phyloP scores from a whole-genome alignment of 2,888 invertebrate species.

The Plusia festucae region DNA sequence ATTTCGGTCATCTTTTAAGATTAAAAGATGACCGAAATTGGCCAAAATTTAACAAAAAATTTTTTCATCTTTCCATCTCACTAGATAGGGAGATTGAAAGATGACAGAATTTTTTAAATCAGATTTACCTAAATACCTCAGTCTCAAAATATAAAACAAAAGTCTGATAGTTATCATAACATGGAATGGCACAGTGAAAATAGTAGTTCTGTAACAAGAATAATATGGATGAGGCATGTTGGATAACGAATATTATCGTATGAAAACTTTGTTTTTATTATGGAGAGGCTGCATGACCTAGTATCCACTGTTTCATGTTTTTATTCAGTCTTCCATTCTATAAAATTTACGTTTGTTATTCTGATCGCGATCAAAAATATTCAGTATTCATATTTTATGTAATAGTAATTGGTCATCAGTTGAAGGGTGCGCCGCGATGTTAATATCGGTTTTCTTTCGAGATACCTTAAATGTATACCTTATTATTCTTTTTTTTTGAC shows the following conservation, averaged over 20 bases:
- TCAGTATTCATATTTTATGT: not conserved
- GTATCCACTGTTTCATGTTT: not conserved
- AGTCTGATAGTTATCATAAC: too few relatives aligned
- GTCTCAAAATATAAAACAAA: too few relatives aligned
- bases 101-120: too few relatives aligned
- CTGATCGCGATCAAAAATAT: not conserved
- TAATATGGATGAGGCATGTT: slow-evolving; percentile 2
- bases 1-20: not conserved
- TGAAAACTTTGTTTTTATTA: slow-evolving; percentile 3
- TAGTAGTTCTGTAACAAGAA: not conserved
- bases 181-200: not conserved
- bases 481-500: too few relatives aligned
- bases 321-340: not conserved
- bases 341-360: not conserved
- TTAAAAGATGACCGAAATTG: too few relatives aligned
- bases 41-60: too few relatives aligned
- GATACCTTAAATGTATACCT: too few relatives aligned
- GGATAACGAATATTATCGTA: slow-evolving; percentile 8
- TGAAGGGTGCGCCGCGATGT: not conserved
- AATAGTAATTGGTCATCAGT: not conserved
- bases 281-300: not conserved
- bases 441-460: not conserved
- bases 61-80: too few relatives aligned
- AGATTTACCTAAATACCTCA: too few relatives aligned
- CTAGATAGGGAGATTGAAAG: too few relatives aligned